These are phyloP conservation scores for Melanocharis versteri DNA, from an alignment of 2,113 vertebrate species.

Conservation along the genomic window DNA sequence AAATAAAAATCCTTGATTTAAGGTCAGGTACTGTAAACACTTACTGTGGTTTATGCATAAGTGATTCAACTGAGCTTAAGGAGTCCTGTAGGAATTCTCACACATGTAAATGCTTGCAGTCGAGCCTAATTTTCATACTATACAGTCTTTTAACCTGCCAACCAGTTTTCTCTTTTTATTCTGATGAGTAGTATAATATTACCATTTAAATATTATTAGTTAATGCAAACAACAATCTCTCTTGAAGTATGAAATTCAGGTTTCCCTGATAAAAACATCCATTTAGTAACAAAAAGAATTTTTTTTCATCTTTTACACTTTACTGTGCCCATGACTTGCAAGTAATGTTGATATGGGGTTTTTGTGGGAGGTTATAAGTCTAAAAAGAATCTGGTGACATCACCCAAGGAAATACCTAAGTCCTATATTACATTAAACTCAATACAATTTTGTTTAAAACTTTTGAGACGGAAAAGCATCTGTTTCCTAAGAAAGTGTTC, in stretches of 20 bases:
- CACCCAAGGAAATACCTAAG: constrained; percentile 30
- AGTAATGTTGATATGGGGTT: not conserved
- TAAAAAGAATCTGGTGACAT: constrained; percentile 19
- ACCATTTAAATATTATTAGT: not conserved
- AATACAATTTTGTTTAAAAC: constrained; percentile 26
- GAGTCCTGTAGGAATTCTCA: not conserved
- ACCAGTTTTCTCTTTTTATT: not conserved
- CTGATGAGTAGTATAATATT: not conserved
- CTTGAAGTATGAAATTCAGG: not conserved
- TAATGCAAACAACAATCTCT: not conserved
- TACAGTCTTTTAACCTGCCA: not conserved
- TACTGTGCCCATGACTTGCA: not conserved
- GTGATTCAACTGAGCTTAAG: not conserved
- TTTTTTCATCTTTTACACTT: not conserved
- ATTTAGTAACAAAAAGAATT: not conserved
- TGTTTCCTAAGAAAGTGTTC: not conserved
- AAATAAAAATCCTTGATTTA: not conserved
- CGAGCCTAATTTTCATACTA: not conserved
- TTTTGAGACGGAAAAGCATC: constrained; percentile 21
- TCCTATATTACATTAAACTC: constrained; percentile 4
- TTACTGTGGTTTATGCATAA: not conserved
- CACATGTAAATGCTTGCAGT: not conserved
- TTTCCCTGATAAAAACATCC: not conserved
- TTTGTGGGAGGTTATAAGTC: not conserved
- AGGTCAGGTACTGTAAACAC: not conserved